Conservation (phyloP, 35 echinoderm and acorn worm genomes). For the Patiria miniata region DNA sequence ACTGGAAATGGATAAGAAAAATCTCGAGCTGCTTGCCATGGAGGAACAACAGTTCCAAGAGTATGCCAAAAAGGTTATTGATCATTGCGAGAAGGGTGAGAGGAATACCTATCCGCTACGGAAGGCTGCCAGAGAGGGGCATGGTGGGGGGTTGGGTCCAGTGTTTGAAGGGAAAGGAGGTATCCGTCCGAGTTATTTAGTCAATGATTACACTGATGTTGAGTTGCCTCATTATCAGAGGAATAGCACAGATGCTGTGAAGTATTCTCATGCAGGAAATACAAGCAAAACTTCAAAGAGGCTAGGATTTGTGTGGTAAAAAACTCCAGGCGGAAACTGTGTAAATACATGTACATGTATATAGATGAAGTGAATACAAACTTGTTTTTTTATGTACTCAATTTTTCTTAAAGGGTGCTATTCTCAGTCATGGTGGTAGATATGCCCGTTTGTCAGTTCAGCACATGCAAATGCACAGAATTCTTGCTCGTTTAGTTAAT, state of each 20-base stretch:
- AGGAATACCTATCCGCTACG: conserved; percentile 88
- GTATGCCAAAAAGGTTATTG: conserved; percentile 85
- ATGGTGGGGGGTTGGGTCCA: conserved; percentile 85
- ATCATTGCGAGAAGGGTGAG: conserved; percentile 74
- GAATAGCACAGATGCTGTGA: conserved; percentile 80
- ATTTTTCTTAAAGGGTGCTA: no score
- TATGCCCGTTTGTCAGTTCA: no score
- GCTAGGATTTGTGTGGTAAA: conserved; percentile 94
- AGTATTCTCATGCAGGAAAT: conserved; percentile 83
- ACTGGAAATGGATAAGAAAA: conserved; percentile 82
- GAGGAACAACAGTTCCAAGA: conserved; percentile 97
- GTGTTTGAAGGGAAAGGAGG: conserved; percentile 98
- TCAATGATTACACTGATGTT: conserved; percentile 74
- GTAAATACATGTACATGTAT: no score
- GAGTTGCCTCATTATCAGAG: conserved; percentile 89
- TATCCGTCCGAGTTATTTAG: conserved; percentile 86
- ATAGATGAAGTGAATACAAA: no score
- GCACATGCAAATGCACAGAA: no score
- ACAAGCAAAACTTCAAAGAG: conserved; percentile 78
- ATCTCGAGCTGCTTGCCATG: conserved; percentile 80
- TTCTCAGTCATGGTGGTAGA: no score
- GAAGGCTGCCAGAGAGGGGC: conserved; percentile 91
- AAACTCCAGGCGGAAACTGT: neutral
- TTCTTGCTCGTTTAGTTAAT: no score
- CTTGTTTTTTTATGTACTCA: no score